A percentile compares a stretch with the other conserved stretches of the same genome.
Evolutionary conservation across 2,113 vertebrate species (phyloP).

Genomic region (Corythornis madagascariensis): DNA sequence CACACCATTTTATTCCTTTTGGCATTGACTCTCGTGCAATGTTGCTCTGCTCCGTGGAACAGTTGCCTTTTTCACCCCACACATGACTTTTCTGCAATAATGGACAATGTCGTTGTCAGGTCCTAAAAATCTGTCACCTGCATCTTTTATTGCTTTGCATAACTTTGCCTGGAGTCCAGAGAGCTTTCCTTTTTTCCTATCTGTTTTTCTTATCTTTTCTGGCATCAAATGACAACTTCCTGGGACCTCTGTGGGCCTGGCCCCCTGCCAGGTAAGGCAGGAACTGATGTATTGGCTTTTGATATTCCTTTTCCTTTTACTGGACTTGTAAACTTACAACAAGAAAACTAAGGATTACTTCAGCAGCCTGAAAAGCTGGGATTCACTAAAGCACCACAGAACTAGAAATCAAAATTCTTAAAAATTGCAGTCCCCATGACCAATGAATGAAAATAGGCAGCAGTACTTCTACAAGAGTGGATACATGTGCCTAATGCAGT

Average conservation of each 20-base stretch:
- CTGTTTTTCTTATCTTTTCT: slow-evolving; percentile 44
- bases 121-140: slow-evolving; percentile 57
- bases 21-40: neutral
- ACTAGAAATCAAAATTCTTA: neutral
- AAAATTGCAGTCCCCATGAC: neutral
- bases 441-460: neutral
- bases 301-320: slow-evolving; percentile 4
- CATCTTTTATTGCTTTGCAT: slow-evolving; percentile 47
- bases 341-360: neutral
- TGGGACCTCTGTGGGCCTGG: slow-evolving; percentile 37
- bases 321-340: neutral
- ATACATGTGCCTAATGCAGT: neutral
- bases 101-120: slow-evolving; percentile 56
- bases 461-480: neutral
- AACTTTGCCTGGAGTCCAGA: slow-evolving; percentile 42
- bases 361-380: neutral
- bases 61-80: slow-evolving; percentile 51
- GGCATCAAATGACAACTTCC: slow-evolving; percentile 22
- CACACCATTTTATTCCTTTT: slow-evolving; percentile 32
- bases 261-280: neutral
- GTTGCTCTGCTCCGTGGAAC: slow-evolving; percentile 28
- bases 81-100: slow-evolving; percentile 16
- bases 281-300: neutral
- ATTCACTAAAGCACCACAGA: neutral
- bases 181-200: slow-evolving; percentile 23